phyloP scores from a whole-genome alignment of 2,888 invertebrate genomes.

The Eurytoma adleriae region DNA sequence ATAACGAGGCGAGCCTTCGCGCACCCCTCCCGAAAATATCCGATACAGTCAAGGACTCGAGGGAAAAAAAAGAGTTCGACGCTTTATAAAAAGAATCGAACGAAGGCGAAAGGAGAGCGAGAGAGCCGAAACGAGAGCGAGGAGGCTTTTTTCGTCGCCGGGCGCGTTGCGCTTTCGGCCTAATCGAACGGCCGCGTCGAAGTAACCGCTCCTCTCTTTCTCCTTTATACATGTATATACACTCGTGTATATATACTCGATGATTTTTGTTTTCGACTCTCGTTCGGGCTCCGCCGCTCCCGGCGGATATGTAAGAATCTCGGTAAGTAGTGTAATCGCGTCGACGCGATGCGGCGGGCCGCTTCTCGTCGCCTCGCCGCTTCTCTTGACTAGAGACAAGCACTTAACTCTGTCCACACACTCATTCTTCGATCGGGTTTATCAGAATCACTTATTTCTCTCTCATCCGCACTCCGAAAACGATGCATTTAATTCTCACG shows the following conservation, averaged over 20 bases:
- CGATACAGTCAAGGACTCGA: conserved; percentile 20
- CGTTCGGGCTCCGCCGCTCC: conserved; percentile 1
- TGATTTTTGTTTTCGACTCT: background rate
- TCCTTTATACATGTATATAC: no score
- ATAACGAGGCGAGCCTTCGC: conserved; percentile 8
- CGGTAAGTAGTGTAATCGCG: conserved; percentile 41
- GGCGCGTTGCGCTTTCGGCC: background rate
- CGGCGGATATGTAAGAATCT: conserved; percentile 46
- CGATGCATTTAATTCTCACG: conserved; percentile 4
- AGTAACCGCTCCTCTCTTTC: background rate
- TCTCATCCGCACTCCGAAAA: conserved; percentile 7
- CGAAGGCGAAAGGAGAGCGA: background rate
- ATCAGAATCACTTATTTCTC: no score
- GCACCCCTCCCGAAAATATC: conserved; percentile 11
- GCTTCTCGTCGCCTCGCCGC: conserved; percentile 26
- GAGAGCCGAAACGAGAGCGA: conserved; percentile 7
- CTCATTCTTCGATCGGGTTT: background rate
- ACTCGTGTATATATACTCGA: no score
- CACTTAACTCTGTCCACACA: conserved; percentile 27
- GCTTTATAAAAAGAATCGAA: conserved; percentile 23
- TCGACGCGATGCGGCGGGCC: conserved; percentile 29
- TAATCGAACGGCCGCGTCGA: background rate
- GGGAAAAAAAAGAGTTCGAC: conserved; percentile 13
- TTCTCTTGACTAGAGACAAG: conserved; percentile 53
- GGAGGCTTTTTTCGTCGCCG: conserved; percentile 9